phyloP scores from a whole-genome alignment of 2,888 invertebrate genomes.

The Drosophila ustulata region DNA sequence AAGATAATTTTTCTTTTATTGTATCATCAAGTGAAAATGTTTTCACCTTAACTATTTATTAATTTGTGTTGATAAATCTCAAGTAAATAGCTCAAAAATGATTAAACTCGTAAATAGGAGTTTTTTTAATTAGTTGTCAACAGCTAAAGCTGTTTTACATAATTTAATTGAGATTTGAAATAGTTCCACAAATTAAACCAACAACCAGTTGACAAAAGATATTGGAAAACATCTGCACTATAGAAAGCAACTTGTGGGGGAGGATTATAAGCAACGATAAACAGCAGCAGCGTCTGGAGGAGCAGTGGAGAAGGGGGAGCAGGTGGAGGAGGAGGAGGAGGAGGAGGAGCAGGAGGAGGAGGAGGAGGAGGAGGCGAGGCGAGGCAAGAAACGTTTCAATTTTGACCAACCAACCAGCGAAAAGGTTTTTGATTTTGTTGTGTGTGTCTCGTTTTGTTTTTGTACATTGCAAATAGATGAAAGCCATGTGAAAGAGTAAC shows the following conservation, averaged over 20 bases:
- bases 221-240: background rate
- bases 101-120: no score
- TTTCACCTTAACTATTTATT: no score
- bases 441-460: background rate
- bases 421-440: constrained; percentile 44
- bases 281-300: constrained; percentile 13
- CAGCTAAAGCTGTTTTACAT: no score
- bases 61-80: no score
- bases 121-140: no score
- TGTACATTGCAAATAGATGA: constrained; percentile 16
- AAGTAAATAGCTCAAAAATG: no score
- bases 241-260: background rate
- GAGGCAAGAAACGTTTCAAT: constrained; percentile 57
- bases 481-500: constrained; percentile 26
- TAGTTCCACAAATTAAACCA: background rate
- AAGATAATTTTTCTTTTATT: no score
- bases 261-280: constrained; percentile 8
- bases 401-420: constrained; percentile 82
- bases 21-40: no score
- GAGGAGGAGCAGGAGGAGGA: background rate
- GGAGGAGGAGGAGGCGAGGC: constrained; percentile 1
- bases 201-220: background rate
- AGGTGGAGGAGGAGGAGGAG: background rate
- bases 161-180: background rate
- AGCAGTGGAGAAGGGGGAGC: background rate